A percentile compares a stretch with the other conserved stretches of the same genome.
Evolutionary conservation across 2,888 invertebrate species (phyloP).

Genomic region (Trichacis sp.): DNA sequence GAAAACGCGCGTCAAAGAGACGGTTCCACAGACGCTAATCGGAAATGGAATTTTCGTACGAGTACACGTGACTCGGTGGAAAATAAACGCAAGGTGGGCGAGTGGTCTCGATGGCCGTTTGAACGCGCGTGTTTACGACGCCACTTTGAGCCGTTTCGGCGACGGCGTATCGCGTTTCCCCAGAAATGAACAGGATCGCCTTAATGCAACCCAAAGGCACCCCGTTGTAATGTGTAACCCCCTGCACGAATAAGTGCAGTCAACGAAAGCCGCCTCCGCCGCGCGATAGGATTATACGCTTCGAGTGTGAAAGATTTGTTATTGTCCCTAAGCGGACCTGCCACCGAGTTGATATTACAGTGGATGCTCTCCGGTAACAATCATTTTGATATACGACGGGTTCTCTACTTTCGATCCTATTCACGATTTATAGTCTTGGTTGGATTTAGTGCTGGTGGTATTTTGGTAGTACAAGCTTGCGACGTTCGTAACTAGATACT

Average conservation of each 20-base stretch:
- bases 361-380: conserved; percentile 5
- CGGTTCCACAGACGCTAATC: too few relatives aligned
- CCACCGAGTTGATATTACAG: conserved; percentile 42
- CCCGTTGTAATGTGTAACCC: conserved; percentile 43
- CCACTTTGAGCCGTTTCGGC: conserved; percentile 20
- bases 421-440: conserved; percentile 4
- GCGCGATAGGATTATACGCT: conserved; percentile 45
- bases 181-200: conserved; percentile 57
- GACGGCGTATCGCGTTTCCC: conserved; percentile 62
- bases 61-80: not conserved
- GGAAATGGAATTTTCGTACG: conserved; percentile 26
- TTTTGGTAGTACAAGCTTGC: too few relatives aligned
- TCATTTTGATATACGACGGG: conserved; percentile 21
- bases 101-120: not conserved
- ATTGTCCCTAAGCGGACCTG: conserved; percentile 44
- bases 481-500: not conserved
- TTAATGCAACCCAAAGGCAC: conserved; percentile 50
- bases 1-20: conserved; percentile 17
- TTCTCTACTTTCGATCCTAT: conserved; percentile 30
- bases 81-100: not conserved
- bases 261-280: conserved; percentile 31
- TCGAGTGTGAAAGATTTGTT: conserved; percentile 53
- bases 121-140: conserved; percentile 7
- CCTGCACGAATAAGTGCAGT: conserved; percentile 48
- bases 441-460: not conserved